Conservation (phyloP, 2,113 vertebrate species). For the Catagonus wagneri region DNA sequence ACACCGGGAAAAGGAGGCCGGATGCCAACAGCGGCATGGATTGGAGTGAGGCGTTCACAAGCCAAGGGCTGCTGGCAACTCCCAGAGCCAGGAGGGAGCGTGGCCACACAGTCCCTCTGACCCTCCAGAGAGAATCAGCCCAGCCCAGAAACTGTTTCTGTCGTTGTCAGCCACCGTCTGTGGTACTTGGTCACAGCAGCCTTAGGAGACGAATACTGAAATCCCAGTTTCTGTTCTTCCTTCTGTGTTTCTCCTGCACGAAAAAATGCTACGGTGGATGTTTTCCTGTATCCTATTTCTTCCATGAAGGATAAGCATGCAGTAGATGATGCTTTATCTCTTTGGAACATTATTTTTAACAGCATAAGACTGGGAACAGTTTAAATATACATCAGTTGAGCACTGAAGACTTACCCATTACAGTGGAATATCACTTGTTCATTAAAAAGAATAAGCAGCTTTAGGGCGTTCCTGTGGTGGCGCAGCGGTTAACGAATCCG, state of each 20-base stretch:
- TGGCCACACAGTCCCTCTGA: too few relatives aligned
- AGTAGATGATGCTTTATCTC: not conserved
- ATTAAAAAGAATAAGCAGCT: not conserved
- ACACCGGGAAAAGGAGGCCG: not conserved
- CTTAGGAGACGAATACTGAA: not conserved
- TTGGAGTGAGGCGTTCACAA: not conserved
- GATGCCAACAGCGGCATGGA: not conserved
- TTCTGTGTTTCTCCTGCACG: not conserved
- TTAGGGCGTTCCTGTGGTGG: too few relatives aligned
- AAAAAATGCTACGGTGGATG: rapidly evolving
- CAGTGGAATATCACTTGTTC: not conserved
- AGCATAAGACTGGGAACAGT: not conserved
- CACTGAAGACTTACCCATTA: not conserved
- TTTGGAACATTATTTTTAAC: not conserved
- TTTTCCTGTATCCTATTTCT: not conserved
- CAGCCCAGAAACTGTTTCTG: not conserved
- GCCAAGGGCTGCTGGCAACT: not conserved
- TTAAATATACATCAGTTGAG: not conserved
- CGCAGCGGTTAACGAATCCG: too few relatives aligned
- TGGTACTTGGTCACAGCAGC: not conserved
- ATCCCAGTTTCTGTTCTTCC: not conserved
- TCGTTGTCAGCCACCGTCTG: not conserved
- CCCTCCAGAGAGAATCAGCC: not conserved
- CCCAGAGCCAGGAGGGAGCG: not conserved
- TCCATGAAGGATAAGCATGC: not conserved